Evolutionary conservation across 2,888 invertebrate genomes (phyloP), one percentile per base, ranked within the genome.

Genomic region (Thymelicus acteon): DNA sequence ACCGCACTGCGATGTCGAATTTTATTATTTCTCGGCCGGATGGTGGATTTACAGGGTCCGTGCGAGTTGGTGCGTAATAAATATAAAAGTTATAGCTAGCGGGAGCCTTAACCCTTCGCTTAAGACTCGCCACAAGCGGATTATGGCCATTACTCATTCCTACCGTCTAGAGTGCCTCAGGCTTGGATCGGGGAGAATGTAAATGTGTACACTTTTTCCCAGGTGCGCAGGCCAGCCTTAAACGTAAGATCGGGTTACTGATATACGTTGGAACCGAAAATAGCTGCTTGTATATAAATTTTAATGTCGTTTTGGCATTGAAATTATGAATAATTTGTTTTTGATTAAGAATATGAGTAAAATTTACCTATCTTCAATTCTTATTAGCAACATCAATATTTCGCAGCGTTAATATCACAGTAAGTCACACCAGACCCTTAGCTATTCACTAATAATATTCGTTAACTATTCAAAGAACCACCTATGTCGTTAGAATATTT

Each of bases 121-220:
- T 91, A 87, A 88, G 91, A 91, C 90, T 87, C 83, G 86, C 91
- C 91, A 85, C 91, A 90, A 91, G 91, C 89, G 91, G 93, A 93
- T 93, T 93, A 93, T 82, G 78, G 85, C 84, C 90, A 93, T 93
- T 91, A 92, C 85, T 93, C 92, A 92, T 91, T 87, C 90, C 88
- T 90, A 90, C 90, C 88, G 89, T 89, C 91, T 82, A 84, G 86
- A 86, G 80, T 78, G 88, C 91, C 89, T 77, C 75, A 75, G 88
- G 91, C 89, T 74, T 73, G 69, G 54, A 52, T 60, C 39, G 60
- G 52, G 58, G 58, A 39, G 66, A 72, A 72, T 67, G 62, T 72
- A 72, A 72, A 72, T 67, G 64, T 71, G 69, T 70, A 70, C 70
- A 70, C 58, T 70, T 70, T 64, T 70, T 70, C 70, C 70, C 70